Percentiles rank a stretch among this genome's conserved stretches.
Conservation (phyloP, 2,888 invertebrate genomes). For the Odontothrips loti region DNA sequence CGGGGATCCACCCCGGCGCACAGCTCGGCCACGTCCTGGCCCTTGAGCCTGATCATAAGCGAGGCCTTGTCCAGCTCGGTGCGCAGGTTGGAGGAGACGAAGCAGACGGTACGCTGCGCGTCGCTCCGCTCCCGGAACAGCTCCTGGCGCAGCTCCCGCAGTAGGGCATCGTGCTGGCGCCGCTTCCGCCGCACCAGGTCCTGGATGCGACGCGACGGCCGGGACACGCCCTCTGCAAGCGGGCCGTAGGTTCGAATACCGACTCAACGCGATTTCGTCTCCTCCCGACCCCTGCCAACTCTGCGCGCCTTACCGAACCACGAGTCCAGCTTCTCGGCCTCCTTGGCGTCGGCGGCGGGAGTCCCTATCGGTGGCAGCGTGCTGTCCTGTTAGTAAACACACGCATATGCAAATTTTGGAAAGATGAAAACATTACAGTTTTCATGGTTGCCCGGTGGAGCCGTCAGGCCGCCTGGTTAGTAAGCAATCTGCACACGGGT, state of each 20-base stretch:
- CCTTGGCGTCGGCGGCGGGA: background rate
- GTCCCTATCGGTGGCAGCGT: background rate
- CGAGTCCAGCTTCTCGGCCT: constrained; percentile 10
- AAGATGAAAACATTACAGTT: no score
- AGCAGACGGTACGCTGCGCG: background rate
- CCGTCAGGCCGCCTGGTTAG: no score
- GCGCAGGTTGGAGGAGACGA: constrained; percentile 13
- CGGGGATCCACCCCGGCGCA: background rate
- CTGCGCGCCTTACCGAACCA: background rate
- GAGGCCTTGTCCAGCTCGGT: constrained; percentile 21
- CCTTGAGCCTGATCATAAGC: constrained; percentile 4
- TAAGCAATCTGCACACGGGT: no score
- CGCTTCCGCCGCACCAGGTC: background rate
- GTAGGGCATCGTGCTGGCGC: background rate
- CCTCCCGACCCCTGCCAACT: background rate
- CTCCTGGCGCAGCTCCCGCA: constrained; percentile 11
- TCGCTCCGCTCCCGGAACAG: constrained; percentile 12
- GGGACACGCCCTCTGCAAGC: constrained; percentile 1
- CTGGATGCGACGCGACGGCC: background rate
- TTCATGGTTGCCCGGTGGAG: no score
- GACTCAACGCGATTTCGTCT: no score
- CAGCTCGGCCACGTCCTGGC: background rate
- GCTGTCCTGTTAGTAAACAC: no score
- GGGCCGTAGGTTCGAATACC: background rate
- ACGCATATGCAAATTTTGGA: no score